Conservation (phyloP, 2,113 vertebrate species). For the Psittacara wagleri region DNA sequence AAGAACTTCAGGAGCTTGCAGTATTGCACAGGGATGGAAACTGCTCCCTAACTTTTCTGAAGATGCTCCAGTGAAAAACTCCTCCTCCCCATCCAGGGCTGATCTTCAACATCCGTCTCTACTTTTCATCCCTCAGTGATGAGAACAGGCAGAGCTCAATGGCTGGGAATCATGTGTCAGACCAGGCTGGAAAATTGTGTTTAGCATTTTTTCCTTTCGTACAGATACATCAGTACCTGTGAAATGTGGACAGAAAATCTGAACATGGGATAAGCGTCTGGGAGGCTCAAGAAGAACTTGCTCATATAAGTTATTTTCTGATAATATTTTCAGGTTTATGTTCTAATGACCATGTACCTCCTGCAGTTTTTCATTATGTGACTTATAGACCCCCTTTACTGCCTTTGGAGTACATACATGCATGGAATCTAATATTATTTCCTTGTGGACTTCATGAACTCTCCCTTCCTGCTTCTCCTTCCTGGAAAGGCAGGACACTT, state of each 20-base stretch:
- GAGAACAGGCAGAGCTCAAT: background rate
- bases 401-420: fast-evolving
- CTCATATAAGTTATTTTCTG: fast-evolving
- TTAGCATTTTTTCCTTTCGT: background rate
- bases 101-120: background rate
- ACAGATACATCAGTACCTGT: background rate
- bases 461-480: background rate
- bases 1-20: fast-evolving
- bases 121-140: fast-evolving
- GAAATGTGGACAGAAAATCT: background rate
- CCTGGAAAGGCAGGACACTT: background rate
- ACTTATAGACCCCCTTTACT: background rate
- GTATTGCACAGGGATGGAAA: background rate
- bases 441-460: fast-evolving
- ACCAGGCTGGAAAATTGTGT: background rate
- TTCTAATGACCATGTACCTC: fast-evolving
- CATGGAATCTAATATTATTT: background rate
- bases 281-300: background rate
- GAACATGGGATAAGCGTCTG: too few species aligned
- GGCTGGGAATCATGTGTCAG: background rate
- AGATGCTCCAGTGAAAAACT: background rate
- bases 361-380: background rate
- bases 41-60: background rate
- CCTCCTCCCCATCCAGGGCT: background rate
- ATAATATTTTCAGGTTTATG: fast-evolving